A percentile compares a stretch with the other conserved stretches of the same genome.
phyloP scores from a whole-genome alignment of 2,888 invertebrate genomes.

The Limulus polyphemus region DNA sequence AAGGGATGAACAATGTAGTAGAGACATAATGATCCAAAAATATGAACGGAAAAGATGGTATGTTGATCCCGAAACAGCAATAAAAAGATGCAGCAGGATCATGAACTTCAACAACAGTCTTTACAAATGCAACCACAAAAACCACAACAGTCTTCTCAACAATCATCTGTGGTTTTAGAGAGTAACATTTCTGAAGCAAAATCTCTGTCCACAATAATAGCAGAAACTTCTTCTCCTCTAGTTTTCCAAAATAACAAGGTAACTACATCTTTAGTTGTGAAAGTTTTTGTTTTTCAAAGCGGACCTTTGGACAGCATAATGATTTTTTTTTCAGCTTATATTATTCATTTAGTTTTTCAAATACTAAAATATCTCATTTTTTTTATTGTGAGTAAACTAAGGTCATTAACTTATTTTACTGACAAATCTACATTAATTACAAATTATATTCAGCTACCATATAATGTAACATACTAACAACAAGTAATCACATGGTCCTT shows the following conservation, averaged over 20 bases:
- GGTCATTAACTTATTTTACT: no score
- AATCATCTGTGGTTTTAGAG: background rate
- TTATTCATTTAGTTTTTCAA: no score
- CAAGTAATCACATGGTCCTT: no score
- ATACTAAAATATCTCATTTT: no score
- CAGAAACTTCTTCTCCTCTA: constrained; percentile 33
- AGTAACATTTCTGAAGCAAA: constrained; percentile 32
- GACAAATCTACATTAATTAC: no score
- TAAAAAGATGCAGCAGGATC: constrained; percentile 32
- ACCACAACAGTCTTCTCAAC: background rate
- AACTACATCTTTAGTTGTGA: no score
- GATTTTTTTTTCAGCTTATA: no score
- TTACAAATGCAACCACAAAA: constrained; percentile 4
- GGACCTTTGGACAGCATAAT: no score
- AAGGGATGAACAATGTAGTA: constrained; percentile 76
- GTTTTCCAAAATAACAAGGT: constrained; percentile 30
- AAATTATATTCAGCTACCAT: no score
- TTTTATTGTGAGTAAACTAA: no score
- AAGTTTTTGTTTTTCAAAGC: no score
- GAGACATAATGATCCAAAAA: constrained; percentile 86
- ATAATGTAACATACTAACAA: no score
- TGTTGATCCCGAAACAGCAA: constrained; percentile 40
- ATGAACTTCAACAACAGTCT: constrained; percentile 8
- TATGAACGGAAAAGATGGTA: constrained; percentile 71
- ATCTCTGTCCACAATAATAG: constrained; percentile 36